Percentiles rank a stretch among this genome's conserved stretches.
Evolutionary conservation across 2,797 vertebrate species (phyloP).

Genomic region (Macropus fuliginosus): DNA sequence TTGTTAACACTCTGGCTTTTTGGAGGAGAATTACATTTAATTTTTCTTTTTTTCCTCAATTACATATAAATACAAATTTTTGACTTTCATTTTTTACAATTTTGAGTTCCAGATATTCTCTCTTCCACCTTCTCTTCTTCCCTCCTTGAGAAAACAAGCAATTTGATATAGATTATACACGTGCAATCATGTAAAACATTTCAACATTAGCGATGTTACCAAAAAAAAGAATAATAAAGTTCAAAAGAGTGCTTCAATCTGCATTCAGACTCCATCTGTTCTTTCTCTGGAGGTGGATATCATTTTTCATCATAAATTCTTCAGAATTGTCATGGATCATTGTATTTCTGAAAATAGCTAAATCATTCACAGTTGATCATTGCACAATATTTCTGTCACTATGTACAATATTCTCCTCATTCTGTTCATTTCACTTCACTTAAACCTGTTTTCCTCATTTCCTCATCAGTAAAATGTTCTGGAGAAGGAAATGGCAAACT

Average conservation of each 20-base stretch:
- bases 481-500: background rate
- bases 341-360: background rate
- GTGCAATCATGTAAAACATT: too few species aligned
- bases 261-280: background rate
- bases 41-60: background rate
- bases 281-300: background rate
- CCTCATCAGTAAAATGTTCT: background rate
- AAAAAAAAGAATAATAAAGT: background rate
- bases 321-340: background rate
- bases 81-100: background rate
- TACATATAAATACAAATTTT: background rate
- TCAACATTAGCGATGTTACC: too few species aligned
- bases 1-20: background rate
- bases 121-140: background rate
- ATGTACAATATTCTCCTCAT: background rate
- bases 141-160: background rate
- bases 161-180: background rate
- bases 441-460: background rate
- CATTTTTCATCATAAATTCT: background rate
- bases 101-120: background rate
- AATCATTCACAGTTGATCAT: background rate
- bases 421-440: background rate
- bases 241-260: background rate
- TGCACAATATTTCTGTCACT: background rate
- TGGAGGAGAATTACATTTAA: background rate